phyloP scores from a whole-genome alignment of 2,113 vertebrate species.

The Enhydra lutris region DNA sequence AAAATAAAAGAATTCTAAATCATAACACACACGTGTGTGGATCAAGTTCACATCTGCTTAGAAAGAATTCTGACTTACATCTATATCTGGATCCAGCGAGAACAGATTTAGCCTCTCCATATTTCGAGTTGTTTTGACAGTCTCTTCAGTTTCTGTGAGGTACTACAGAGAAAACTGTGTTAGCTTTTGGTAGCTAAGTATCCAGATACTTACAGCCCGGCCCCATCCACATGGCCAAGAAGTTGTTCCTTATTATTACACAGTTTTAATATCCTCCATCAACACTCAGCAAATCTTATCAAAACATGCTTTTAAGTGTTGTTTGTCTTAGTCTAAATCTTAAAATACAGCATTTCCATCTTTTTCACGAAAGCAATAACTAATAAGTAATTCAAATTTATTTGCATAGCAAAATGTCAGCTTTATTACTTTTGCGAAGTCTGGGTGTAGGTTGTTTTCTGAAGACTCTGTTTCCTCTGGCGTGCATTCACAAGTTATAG shows the following conservation, averaged over 20 bases:
- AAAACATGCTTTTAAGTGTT: neutral
- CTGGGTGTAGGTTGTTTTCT: conserved; percentile 91
- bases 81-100: conserved; percentile 94
- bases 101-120: conserved; percentile 94
- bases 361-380: neutral
- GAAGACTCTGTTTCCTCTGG: conserved; percentile 88
- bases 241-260: neutral
- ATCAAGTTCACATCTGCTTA: neutral
- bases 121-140: conserved; percentile 88
- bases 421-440: conserved; percentile 91
- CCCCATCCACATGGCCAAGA: neutral
- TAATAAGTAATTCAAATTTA: neutral
- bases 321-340: neutral
- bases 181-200: conserved; percentile 38
- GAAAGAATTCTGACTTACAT: conserved; percentile 81
- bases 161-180: conserved; percentile 85
- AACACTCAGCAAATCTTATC: conserved; percentile 24
- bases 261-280: neutral
- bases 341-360: neutral
- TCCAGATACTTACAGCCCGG: neutral
- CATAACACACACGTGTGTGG: neutral
- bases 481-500: conserved; percentile 81
- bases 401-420: conserved; percentile 22
- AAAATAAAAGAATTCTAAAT: neutral
- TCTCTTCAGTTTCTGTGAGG: conserved; percentile 95